Base-by-base conservation (phyloP, 92 coral and sea anemone species). In the Epizoanthus ramosus region DNA sequence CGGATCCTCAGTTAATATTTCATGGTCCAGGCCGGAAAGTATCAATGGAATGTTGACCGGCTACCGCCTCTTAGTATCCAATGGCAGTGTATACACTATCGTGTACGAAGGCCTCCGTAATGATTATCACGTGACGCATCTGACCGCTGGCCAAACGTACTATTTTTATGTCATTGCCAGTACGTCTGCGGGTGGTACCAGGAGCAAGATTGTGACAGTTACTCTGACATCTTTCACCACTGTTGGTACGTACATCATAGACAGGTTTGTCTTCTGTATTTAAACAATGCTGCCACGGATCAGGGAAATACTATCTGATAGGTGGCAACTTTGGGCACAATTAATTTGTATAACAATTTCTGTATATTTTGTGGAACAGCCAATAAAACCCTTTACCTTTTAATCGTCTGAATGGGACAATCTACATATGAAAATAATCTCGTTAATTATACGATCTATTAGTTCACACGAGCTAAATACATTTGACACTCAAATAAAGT, bases 91-190 rank as follows among this genome's bases (percentile, higher is more conserved):
- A 10, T 84, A 69, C 70, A 15, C 67, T 6, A 43, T 84, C 56
- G 68, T 84, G 35, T 88, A 88, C 77, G 43, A 77, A 56, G 91
- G 88, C 77, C 37, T 61, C 60, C 67, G 59, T 19, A 8, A 68
- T 82, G 45, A 81, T 24, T 84, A 79, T 73, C 82, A 88, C 85
- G 88, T 88, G 85, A 79, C 91, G 19, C 80, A 79, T 14, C 65
- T 88, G 68, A 60, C 85, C 77, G 88, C 91, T 88, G 91, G 85
- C 57, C 85, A 71, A 71, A 81, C 73, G 39, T 88, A 84, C n/a
- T 64, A 23, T 52, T 88, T 88, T 65, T 84, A 28, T 61, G 31
- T 88, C 57, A 52, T 88, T 74, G 91, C 91, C 53, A 84, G 80
- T 84, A 88, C 91, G 2, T 84, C 88, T 8, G 88, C 86, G 10